Evolutionary conservation across 1,140 invertebrate species (phyloP).

Genomic region (Gryon sp.): DNA sequence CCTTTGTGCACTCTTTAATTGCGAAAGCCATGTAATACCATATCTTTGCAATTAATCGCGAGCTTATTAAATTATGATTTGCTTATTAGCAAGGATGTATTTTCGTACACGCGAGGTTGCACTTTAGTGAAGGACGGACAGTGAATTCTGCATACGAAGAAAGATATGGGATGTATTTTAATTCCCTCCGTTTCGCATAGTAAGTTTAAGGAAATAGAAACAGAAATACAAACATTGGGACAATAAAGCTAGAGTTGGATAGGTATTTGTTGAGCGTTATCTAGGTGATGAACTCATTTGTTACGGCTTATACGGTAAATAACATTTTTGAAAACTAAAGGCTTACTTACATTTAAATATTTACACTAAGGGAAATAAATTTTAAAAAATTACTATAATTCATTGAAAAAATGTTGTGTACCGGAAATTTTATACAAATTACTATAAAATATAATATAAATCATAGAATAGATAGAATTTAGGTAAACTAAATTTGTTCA

Average conservation of each 20-base stretch:
- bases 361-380: too few species aligned
- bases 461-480: too few species aligned
- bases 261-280: not conserved
- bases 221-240: constrained; percentile 7
- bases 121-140: constrained; percentile 7
- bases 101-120: constrained; percentile 48
- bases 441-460: too few species aligned
- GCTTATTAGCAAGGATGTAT: constrained; percentile 34
- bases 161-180: not conserved
- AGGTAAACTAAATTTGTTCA: too few species aligned
- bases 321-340: too few species aligned
- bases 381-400: too few species aligned
- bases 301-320: not conserved
- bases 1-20: constrained; percentile 25
- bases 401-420: too few species aligned
- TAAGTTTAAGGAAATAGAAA: constrained; percentile 24
- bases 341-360: too few species aligned
- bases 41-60: constrained; percentile 47
- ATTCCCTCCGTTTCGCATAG: constrained; percentile 33
- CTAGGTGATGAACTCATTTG: not conserved
- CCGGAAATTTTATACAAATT: too few species aligned
- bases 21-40: constrained; percentile 15
- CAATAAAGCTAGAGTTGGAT: not conserved
- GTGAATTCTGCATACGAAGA: constrained; percentile 17
- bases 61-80: constrained; percentile 51